Base-by-base conservation (phyloP, 2,888 invertebrate genomes). In the Neoaliturus tenellus region DNA sequence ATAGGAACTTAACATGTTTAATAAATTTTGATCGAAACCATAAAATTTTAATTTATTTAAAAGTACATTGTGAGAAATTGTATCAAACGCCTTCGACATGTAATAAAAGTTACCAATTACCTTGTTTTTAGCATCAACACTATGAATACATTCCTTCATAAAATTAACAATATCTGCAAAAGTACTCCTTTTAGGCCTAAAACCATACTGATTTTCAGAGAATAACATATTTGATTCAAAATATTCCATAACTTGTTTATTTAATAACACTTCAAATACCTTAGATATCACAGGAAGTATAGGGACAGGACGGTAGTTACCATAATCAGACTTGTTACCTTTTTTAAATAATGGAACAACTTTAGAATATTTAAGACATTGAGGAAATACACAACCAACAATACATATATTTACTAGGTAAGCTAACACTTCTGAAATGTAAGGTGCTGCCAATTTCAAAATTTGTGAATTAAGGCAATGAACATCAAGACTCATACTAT, bases 21-120 rank as follows among this genome's bases (percentile, higher is more conserved):
- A 39, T 8, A 12, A 31, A n/a, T 28, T 17, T 44, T 62, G 28
- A n/a, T 33, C n/a, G 62, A 31, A 80, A 73, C 51, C 25, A 25
- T 35, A 25, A 1, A 1, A 25, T 81, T 75, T 80, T 82, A 55
- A 82, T 28, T 80, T 83, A 83, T 80, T 81, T 62, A 17, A n/a
- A 71, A 75, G 28, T 58, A 28, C 14, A 39, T 39, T 39, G 39
- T 39, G 39, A 5, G 12, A 39, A 8, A 39, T 39, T 10, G 17
- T 39, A 12, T 39, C n/a, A n/a, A n/a, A n/a, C n/a, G n/a, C n/a
- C n/a, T n/a, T n/a, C n/a, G n/a, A n/a, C n/a, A n/a, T n/a, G n/a
- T n/a, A n/a, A n/a, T n/a, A n/a, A n/a, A n/a, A n/a, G n/a, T n/a
- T n/a, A n/a, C n/a, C n/a, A n/a, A 39, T 12, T 8, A 39, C 39